Base-by-base conservation (phyloP, 2,888 invertebrate species). In the Ennomos erosarius region DNA sequence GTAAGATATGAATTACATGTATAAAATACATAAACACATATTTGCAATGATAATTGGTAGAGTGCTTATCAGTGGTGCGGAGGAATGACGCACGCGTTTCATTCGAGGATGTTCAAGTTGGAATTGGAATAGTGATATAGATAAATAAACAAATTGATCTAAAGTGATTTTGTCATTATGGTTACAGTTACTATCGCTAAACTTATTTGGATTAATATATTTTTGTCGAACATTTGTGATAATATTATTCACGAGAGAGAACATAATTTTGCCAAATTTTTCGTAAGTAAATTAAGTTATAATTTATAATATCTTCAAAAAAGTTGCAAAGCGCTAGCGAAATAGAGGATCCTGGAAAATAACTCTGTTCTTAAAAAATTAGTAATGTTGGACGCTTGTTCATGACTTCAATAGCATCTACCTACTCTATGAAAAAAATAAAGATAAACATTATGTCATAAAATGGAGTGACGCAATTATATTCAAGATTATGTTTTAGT, bases 41-140 rank as follows among this genome's bases (percentile, higher is more conserved):
- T 92, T 91, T 90, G 91, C 90, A 90, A 90, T 91, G 90, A 91
- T 91, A 90, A 81, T 80, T 80, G 82, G 80, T 84, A 78, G n/a
- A n/a, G 78, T 82, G 83, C 88, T 91, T 92, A 92, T 91, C 92
- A 90, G 84, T 75, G 71, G 82, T 78, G 86, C 82, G 83, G 87
- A 86, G 88, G 87, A 80, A 85, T 92, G 91, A 91, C 92, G 92
- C 92, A 91, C 91, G 83, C 82, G 81, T 48, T 79, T 67, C 51
- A 60, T 67, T 70, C 73, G 76, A 76, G 75, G 84, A 84, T 85
- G 47, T 55, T 59, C 47, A 59, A 55, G 55, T 61, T 26, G 26
- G 6, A 26, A 26, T 55, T 43, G 48, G 44, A 59, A 59, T 59
- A 37, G 45, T 46, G 46, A 38, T 55, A 46, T 46, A 55, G 49